Evolutionary conservation across 2,113 vertebrate genomes (phyloP), one percentile per base, ranked within the genome.

Genomic region (Macrotus californicus): DNA sequence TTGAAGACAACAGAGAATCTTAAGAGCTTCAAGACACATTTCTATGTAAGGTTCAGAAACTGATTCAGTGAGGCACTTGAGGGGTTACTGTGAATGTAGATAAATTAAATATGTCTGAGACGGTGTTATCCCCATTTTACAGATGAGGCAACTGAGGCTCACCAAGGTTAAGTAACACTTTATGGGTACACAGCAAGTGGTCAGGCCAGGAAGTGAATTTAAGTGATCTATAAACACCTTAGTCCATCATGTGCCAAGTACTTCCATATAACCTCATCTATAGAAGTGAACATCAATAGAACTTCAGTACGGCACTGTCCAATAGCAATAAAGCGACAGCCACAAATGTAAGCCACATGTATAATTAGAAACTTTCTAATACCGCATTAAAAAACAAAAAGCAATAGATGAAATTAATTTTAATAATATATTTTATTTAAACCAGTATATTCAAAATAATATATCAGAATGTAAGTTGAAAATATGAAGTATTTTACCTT

Each of bases 341-440:
- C 22, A 72, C 26, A 50, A 88, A 79, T 80, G 46, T 72, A 70
- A 88, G 13, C 46, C n/a, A 41, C 18, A 10, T 54, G 26, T 77
- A 13, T 80, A 26, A 48, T 36, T 93, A 79, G 43, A 43, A 79
- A 43, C 59, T 83, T 87, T 67, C 79, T 81, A 77, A 80, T 86
- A 86, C 80, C 21, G 34, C 56, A 43, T 87, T 89, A 10, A 56
- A 81, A 87, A 89, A 75, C 21, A 39, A 79, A 50, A 75, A 82
- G 22, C 75, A 75, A 31, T 12, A 48, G 26, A 22, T 87, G 9
- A 64, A 84, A 67, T 85, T 89, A 85, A 66, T 70, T 59, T 59
- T 91, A 81, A 64, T 75, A 52, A 50, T 69, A 75, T 81, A 84
- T 75, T 94, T 79, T 94, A 46, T 80, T 91, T 93, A 92, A 95